Evolutionary conservation across 2,797 vertebrate species (phyloP).

Genomic region (Leptodactylus fallax): DNA sequence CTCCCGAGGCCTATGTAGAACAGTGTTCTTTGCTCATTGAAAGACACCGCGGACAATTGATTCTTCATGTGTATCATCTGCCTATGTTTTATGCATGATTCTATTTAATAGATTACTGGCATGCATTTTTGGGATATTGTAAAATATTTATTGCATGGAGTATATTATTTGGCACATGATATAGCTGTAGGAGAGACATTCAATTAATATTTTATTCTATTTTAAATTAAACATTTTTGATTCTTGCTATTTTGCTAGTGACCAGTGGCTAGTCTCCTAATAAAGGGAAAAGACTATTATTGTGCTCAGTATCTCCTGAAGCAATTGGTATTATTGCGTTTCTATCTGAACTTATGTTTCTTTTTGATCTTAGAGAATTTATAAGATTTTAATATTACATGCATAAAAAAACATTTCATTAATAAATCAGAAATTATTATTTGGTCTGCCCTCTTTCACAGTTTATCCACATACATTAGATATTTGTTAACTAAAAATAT

Average conservation of each 20-base stretch:
- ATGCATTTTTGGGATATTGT: conserved; percentile 40
- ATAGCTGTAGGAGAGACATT: conserved; percentile 34
- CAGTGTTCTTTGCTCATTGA: neutral
- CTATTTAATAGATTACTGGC: conserved; percentile 39
- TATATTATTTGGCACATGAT: conserved; percentile 43
- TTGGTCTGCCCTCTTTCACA: neutral
- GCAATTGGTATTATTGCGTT: conserved; percentile 26
- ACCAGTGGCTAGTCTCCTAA: neutral
- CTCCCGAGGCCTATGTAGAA: neutral
- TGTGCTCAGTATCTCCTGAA: conserved; percentile 6
- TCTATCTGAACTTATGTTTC: neutral
- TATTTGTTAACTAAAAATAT: neutral
- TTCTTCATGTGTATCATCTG: conserved; percentile 25
- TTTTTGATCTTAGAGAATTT: neutral
- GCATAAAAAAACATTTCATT: neutral
- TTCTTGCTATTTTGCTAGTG: neutral
- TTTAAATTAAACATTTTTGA: conserved; percentile 41
- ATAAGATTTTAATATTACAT: neutral
- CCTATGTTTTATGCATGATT: conserved; percentile 50
- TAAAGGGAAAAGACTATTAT: neutral
- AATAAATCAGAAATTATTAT: neutral
- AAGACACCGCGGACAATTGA: conserved; percentile 10
- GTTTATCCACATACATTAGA: neutral
- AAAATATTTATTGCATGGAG: conserved; percentile 45
- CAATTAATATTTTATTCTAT: conserved; percentile 46